Conservation (phyloP, 2,888 invertebrate genomes). For the Platycnemis pennipes region DNA sequence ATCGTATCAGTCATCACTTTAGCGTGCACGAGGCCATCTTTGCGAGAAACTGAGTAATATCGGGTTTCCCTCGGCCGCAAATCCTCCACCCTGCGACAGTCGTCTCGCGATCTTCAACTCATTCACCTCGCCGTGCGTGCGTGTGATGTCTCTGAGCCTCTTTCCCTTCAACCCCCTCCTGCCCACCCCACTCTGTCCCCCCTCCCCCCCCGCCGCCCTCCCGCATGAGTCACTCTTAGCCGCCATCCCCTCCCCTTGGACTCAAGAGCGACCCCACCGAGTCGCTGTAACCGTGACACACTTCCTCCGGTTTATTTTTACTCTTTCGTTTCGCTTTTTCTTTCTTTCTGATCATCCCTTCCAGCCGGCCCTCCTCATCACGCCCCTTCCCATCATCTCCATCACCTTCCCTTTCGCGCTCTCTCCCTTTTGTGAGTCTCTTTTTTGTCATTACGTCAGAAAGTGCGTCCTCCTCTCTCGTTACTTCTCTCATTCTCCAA, state of each 20-base stretch:
- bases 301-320: conserved; percentile 65
- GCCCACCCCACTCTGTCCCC: neutral
- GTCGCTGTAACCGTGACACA: conserved; percentile 66
- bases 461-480: neutral
- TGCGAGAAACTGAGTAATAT: neutral
- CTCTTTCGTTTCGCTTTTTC: conserved; percentile 61
- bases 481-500: neutral
- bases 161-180: neutral
- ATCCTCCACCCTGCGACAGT: neutral
- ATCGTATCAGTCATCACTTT: no score
- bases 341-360: neutral
- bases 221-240: conserved; percentile 57
- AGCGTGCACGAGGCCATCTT: neutral
- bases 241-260: conserved; percentile 3
- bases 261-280: conserved; percentile 45
- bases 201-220: neutral
- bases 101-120: conserved; percentile 20
- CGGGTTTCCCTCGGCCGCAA: neutral
- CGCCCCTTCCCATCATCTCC: no score
- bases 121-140: conserved; percentile 13
- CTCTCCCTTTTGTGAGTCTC: neutral
- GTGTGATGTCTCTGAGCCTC: conserved; percentile 24
- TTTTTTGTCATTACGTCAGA: neutral
- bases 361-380: neutral
- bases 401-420: no score